A percentile compares a stretch with the other conserved stretches of the same genome.
phyloP scores from a whole-genome alignment of 2,888 invertebrate genomes.

The Teinopalpus imperialis region DNA sequence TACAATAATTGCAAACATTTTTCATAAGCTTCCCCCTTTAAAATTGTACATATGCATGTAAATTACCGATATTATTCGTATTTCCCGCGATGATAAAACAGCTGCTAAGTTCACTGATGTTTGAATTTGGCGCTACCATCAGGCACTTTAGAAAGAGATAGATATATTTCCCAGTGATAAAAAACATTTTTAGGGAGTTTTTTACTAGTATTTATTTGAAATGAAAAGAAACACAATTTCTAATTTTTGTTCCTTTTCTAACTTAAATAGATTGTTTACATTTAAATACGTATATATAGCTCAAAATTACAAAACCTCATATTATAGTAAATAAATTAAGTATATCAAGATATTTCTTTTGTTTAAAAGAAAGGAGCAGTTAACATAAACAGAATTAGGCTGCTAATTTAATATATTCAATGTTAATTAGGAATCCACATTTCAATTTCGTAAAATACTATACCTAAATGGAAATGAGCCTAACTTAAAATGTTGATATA shows the following conservation, averaged over 20 bases:
- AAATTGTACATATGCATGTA: no score
- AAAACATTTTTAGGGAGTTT: constrained; percentile 20
- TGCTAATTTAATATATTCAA: not conserved
- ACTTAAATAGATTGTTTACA: no score
- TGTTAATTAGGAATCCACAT: not conserved
- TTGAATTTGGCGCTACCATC: constrained; percentile 54
- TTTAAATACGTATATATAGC: no score
- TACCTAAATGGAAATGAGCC: not conserved
- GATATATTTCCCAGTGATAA: constrained; percentile 33
- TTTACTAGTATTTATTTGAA: not conserved
- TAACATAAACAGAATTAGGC: not conserved
- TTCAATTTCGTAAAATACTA: not conserved
- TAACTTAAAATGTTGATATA: constrained; percentile 42
- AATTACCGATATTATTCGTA: constrained; percentile 44
- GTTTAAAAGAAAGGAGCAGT: no score
- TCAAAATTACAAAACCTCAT: no score
- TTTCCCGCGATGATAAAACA: constrained; percentile 46
- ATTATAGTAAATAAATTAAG: no score
- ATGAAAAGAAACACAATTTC: no score
- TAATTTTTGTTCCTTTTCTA: no score
- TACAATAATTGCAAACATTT: no score
- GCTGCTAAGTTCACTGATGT: constrained; percentile 48
- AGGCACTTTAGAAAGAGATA: constrained; percentile 52
- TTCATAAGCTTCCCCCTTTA: no score
- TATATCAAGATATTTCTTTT: no score